These are phyloP conservation scores for Ceratina japonica DNA, from an alignment of 1,140 invertebrate genomes.

Conservation along the genomic window DNA sequence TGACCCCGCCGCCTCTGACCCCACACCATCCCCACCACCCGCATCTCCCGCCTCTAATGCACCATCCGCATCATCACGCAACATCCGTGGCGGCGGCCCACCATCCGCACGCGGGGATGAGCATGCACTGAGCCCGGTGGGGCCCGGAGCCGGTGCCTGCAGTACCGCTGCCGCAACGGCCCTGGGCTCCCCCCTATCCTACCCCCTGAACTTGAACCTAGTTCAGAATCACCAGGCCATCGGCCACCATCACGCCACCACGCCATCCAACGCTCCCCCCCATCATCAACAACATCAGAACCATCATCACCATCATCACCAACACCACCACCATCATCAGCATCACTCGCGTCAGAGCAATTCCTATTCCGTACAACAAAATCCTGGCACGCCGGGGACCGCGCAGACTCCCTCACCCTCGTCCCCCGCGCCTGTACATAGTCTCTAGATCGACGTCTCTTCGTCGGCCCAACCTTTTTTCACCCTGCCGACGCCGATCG, in stretches of 20 bases:
- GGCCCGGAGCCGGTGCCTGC: slow-evolving; percentile 79
- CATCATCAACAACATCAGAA: slow-evolving; percentile 52
- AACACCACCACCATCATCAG: slow-evolving; percentile 66
- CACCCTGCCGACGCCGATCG: neutral
- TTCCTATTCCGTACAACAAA: slow-evolving; percentile 71
- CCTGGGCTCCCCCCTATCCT: slow-evolving; percentile 79
- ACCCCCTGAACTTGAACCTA: slow-evolving; percentile 77
- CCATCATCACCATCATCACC: slow-evolving; percentile 61
- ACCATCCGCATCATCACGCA: slow-evolving; percentile 78
- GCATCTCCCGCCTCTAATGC: slow-evolving; percentile 78
- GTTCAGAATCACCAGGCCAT: slow-evolving; percentile 68
- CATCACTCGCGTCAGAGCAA: slow-evolving; percentile 71
- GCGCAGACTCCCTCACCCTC: slow-evolving; percentile 77
- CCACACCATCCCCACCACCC: slow-evolving; percentile 79
- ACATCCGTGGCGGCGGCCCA: slow-evolving; percentile 72
- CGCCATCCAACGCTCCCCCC: slow-evolving; percentile 30
- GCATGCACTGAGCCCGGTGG: slow-evolving; percentile 82
- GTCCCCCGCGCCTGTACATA: slow-evolving; percentile 79
- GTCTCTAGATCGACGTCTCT: slow-evolving; percentile 67
- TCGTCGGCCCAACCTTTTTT: neutral
- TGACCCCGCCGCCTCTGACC: slow-evolving; percentile 77
- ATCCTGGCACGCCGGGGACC: slow-evolving; percentile 74
- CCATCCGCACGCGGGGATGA: slow-evolving; percentile 80
- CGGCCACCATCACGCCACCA: slow-evolving; percentile 52
- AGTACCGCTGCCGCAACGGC: slow-evolving; percentile 76